Evolutionary conservation across 2,113 vertebrate species (phyloP).

Genomic region (Marmota monax): DNA sequence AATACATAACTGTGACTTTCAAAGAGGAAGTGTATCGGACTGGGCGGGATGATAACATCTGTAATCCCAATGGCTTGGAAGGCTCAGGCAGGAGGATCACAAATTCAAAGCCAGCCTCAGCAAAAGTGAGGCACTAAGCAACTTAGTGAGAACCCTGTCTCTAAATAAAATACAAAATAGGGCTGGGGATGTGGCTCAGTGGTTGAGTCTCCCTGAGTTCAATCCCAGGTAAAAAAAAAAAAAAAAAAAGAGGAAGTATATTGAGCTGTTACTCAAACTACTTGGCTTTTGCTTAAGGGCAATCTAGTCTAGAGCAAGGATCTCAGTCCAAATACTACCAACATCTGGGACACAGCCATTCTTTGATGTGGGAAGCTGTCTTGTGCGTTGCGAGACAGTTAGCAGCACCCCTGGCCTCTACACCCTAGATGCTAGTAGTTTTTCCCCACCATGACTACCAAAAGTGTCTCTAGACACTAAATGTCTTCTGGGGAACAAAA

Average conservation of each 20-base stretch:
- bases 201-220: too few species aligned
- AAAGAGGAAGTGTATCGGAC: neutral
- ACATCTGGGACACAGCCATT: neutral
- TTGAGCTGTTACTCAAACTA: neutral
- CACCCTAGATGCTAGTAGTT: neutral
- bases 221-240: too few species aligned
- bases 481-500: neutral
- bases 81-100: too few species aligned
- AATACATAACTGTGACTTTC: neutral
- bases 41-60: too few species aligned
- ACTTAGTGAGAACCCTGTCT: too few species aligned
- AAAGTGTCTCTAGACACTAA: neutral
- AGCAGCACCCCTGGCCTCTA: neutral
- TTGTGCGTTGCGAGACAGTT: rapidly evolving
- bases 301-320: neutral
- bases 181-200: too few species aligned
- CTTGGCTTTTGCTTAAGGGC: neutral
- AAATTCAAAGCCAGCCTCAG: too few species aligned
- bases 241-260: too few species aligned
- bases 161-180: too few species aligned
- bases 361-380: neutral
- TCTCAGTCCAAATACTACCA: neutral
- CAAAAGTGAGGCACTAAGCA: too few species aligned
- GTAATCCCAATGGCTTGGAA: too few species aligned
- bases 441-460: neutral